Base-by-base conservation (phyloP, 1,140 invertebrate genomes). In the Cydia splendana region DNA sequence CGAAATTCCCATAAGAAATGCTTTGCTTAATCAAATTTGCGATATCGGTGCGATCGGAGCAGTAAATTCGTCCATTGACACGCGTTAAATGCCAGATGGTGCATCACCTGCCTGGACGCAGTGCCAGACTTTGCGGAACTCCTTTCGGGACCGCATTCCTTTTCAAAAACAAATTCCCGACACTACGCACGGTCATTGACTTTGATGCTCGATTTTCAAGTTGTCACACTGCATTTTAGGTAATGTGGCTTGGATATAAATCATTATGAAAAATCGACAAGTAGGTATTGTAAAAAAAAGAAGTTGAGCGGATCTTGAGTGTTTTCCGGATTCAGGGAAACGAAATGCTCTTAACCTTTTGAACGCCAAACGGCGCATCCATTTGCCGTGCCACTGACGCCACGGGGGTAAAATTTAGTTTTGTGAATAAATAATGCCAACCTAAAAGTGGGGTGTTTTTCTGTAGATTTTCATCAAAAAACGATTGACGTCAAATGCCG, bases 171-270 rank as follows among this genome's bases (percentile, higher is more conserved):
- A 74, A 77, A 82, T 84, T 88, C 81, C 79, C 84, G 84, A 82
- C 83, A 82, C 83, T 80, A 88, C 79, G 24, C 82, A 75, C 84
- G 88, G 88, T 88, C 88, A 83, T 88, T 91, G 88, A 88, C 87
- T 83, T 81, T 69, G 42, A 62, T 69, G 71, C 77, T 77, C 78
- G 77, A 65, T 80, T 77, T 80, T 81, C 75, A 71, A 79, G 73
- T 62, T 78, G 34, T 34, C 73, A 76, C n/a, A 38, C 38, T 18
- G 34, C 67, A 71, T 71, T 71, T 71, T 71, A 42, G 7, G 18
- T 62, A 62, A 69, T 51, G 77, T 65, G 75, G n/a, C 45, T 48
- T 15, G 38, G 38, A 2, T 10, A 10, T 42, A 42, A 42, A 42
- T 42, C 3, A 42, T 42, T 42, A 42, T 42, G 38, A 42, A 42